Percentiles rank a stretch among this genome's conserved stretches.
Conservation (phyloP, 2,888 invertebrate species). For the Tiliacea citrago region DNA sequence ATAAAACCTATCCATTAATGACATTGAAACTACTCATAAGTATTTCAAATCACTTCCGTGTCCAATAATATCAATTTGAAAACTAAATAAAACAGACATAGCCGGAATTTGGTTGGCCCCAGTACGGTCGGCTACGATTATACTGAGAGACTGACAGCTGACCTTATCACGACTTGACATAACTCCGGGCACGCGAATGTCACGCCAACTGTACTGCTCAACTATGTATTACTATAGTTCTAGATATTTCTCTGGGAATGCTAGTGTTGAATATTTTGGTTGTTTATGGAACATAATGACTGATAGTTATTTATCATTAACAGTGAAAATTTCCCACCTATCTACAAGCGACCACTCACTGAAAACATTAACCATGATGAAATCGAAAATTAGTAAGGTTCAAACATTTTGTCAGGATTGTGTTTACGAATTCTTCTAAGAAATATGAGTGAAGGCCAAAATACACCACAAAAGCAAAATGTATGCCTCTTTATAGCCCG, state of each 20-base stretch:
- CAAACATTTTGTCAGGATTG: not conserved
- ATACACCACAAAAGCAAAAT: not conserved
- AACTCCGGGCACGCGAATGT: slow-evolving; percentile 69
- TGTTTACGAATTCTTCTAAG: not conserved
- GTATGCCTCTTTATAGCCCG: not conserved
- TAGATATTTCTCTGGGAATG: slow-evolving; percentile 27
- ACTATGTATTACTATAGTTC: slow-evolving; percentile 3
- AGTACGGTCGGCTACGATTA: slow-evolving; percentile 37
- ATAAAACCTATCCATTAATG: not conserved
- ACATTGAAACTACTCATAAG: slow-evolving; percentile 17
- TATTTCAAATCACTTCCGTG: slow-evolving; percentile 20
- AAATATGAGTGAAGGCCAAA: slow-evolving; percentile 1
- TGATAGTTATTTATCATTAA: not conserved
- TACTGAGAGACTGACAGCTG: slow-evolving; percentile 63
- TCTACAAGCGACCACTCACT: not conserved
- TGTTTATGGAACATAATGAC: not conserved
- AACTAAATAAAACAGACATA: slow-evolving; percentile 32
- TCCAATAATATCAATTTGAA: slow-evolving; percentile 39
- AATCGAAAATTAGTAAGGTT: not conserved
- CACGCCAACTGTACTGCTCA: slow-evolving; percentile 43
- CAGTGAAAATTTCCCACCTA: not conserved
- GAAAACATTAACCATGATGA: not conserved
- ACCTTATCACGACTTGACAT: slow-evolving; percentile 72
- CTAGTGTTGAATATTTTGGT: slow-evolving; percentile 1
- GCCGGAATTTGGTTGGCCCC: slow-evolving; percentile 18